Evolutionary conservation across 2,888 invertebrate species (phyloP), one percentile per base, ranked within the genome.

Genomic region (Drosophila cognata): DNA sequence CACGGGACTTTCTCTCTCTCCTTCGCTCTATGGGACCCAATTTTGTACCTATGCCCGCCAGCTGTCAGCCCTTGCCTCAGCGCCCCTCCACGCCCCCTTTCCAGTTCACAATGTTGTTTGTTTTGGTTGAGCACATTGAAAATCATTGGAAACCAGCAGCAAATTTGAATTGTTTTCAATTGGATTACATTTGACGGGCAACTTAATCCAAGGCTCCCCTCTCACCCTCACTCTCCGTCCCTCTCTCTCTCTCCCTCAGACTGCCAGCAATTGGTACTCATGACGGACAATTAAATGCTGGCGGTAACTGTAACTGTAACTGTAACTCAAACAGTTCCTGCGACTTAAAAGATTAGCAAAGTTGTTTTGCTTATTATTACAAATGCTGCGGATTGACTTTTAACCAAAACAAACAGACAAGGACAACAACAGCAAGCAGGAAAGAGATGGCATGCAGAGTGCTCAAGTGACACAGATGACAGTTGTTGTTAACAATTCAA

Each of bases 131-230:
- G 35, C 8, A 18, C 68, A 68, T 71, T 63, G 16, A 71, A 69
- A 59, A 70, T 74, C 71, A 71, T 63, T 82, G 46, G n/a, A 72
- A 77, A 63, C 16, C 35, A 55, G 16, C 35, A 8, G 72, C 69
- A 67, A 77, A 75, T 76, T 82, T 64, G 66, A 88, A 89, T 89
- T 88, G 85, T 84, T 85, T 82, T 80, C 89, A 89, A 87, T 89
- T 86, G 89, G 81, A 84, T 84, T 89, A 87, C 76, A 81, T 51
- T 71, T 81, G 64, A 50, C 64, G 56, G 48, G 33, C 56, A 48
- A 56, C 67, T 38, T 73, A 75, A 72, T 62, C 62, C 51, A 21
- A 38, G 38, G 25, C 33, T 41, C 21, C 43, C 18, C 21, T 18
- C 55, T 6, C 6, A 11, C 29, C n/a, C 10, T 29, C 8, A 11